Percentiles rank a stretch among this genome's conserved stretches.
Evolutionary conservation across 1,140 invertebrate genomes (phyloP).

Genomic region (Micrasema longulum): DNA sequence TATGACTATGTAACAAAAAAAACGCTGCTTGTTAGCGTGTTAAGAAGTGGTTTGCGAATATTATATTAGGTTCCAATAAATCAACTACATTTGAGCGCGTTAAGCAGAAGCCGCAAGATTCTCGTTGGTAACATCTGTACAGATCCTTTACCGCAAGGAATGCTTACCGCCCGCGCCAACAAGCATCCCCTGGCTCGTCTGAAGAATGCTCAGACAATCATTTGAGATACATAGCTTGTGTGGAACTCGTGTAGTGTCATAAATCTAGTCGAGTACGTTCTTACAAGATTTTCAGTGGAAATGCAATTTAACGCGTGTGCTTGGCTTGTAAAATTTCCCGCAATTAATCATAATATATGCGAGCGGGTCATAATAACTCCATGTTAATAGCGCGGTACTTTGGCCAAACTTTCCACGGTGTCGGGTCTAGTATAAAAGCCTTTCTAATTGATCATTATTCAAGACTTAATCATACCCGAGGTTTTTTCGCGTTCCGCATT

Average conservation of each 20-base stretch:
- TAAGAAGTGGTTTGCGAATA: no score
- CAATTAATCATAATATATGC: constrained; percentile 49
- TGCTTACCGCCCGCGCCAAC: no score
- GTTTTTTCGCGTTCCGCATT: not conserved
- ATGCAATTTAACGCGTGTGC: constrained; percentile 51
- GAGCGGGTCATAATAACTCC: no score
- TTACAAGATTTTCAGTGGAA: constrained; percentile 44
- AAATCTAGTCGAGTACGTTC: constrained; percentile 43
- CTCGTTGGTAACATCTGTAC: constrained; percentile 29
- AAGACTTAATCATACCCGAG: not conserved
- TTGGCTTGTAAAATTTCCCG: constrained; percentile 38
- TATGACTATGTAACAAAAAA: no score
- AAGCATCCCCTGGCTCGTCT: constrained; percentile 26
- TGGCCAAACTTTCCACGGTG: no score
- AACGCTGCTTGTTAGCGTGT: no score
- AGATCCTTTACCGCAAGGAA: constrained; percentile 1
- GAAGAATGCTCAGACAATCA: constrained; percentile 47
- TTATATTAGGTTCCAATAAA: no score
- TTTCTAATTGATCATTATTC: constrained; percentile 7
- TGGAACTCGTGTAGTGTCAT: constrained; percentile 39
- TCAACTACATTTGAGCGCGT: no score
- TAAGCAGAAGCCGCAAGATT: no score
- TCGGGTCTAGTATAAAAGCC: not conserved
- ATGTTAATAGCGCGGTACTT: not conserved
- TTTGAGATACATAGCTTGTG: constrained; percentile 34